Evolutionary conservation across 2,888 invertebrate genomes (phyloP).

Genomic region (Clusia tigrina): DNA sequence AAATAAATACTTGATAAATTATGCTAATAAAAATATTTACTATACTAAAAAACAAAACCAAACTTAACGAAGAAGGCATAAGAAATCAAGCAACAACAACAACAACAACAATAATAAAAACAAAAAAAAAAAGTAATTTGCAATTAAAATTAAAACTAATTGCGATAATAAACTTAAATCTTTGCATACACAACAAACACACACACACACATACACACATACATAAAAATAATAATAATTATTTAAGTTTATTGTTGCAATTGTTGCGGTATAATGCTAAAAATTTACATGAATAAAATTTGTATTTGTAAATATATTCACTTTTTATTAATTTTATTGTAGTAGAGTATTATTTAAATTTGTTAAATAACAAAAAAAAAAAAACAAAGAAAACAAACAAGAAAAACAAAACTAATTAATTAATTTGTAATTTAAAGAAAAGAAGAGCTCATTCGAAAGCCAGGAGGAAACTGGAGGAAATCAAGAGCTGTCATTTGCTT

Average conservation of each 20-base stretch:
- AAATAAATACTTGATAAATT: constrained; percentile 12
- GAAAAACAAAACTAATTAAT: constrained; percentile 36
- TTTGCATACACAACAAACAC: too few relatives aligned
- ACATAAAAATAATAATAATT: too few relatives aligned
- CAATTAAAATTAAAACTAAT: too few relatives aligned
- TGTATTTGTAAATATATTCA: neutral
- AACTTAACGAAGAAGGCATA: constrained; percentile 34
- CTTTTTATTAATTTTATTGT: constrained; percentile 22
- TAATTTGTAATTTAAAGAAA: constrained; percentile 24
- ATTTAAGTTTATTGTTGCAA: too few relatives aligned
- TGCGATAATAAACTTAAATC: too few relatives aligned
- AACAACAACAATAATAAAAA: constrained; percentile 4
- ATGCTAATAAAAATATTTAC: constrained; percentile 32
- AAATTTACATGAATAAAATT: neutral
- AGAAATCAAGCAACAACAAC: constrained; percentile 35
- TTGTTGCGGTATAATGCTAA: neutral
- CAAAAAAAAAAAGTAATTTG: constrained; percentile 32
- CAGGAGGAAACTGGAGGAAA: neutral
- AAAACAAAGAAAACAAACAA: constrained; percentile 26
- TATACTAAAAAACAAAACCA: constrained; percentile 26
- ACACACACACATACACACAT: constrained; percentile 1
- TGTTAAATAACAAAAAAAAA: constrained; percentile 28
- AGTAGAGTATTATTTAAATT: constrained; percentile 34
- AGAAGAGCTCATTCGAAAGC: constrained; percentile 16
- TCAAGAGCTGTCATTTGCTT: neutral